Percentiles rank a stretch among this genome's conserved stretches.
Conservation (phyloP, 2,113 vertebrate species). For the Tricholaema leucomelas region DNA sequence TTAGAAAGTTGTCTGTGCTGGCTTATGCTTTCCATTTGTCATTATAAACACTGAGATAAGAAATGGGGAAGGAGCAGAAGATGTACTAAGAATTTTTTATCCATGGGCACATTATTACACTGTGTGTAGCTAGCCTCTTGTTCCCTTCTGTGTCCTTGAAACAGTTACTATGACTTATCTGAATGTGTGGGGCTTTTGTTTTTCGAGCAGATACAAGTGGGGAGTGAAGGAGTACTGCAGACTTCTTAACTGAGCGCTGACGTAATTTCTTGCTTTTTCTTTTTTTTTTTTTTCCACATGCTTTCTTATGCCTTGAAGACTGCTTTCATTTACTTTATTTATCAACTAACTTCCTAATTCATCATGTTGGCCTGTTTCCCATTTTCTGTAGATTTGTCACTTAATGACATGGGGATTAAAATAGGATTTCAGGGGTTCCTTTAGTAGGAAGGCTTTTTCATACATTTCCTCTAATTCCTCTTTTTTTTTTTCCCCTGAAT, state of each 20-base stretch:
- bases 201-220: constrained; percentile 23
- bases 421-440: not conserved
- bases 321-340: not conserved
- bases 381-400: not conserved
- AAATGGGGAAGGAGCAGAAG: not conserved
- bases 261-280: constrained; percentile 14
- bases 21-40: constrained; percentile 15
- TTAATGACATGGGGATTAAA: not conserved
- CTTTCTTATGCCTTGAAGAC: not conserved
- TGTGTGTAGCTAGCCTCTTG: constrained; percentile 38
- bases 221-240: constrained; percentile 42
- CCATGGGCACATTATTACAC: not conserved
- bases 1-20: not conserved
- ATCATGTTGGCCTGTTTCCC: not conserved
- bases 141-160: constrained; percentile 63
- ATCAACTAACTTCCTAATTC: not conserved
- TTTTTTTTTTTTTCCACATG: not conserved
- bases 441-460: not conserved
- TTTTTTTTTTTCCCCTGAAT: not conserved
- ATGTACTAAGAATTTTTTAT: not conserved
- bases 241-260: constrained; percentile 23
- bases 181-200: constrained; percentile 39
- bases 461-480: not conserved
- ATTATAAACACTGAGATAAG: constrained; percentile 20
- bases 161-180: constrained; percentile 39